phyloP scores from a whole-genome alignment of 2,797 vertebrate species.

The Chelon auratus region DNA sequence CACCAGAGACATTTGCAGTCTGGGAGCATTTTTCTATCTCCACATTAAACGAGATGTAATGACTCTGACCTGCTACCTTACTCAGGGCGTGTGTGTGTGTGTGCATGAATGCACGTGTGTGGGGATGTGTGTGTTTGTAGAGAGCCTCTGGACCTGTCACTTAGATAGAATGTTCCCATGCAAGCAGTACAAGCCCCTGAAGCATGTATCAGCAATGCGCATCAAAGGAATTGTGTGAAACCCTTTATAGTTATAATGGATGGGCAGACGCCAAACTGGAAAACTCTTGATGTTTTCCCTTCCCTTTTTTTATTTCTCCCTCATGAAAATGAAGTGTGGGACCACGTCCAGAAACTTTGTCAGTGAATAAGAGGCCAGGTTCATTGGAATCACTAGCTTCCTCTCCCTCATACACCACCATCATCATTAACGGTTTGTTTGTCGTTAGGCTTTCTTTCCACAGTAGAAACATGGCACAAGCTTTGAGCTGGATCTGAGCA shows the following conservation, averaged over 20 bases:
- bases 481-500: constrained; percentile 57
- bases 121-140: constrained; percentile 45
- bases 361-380: constrained; percentile 58
- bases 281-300: constrained; percentile 68
- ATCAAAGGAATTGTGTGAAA: constrained; percentile 75
- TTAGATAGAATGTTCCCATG: constrained; percentile 75
- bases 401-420: constrained; percentile 52
- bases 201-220: constrained; percentile 71
- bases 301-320: constrained; percentile 71
- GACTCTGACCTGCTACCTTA: constrained; percentile 53
- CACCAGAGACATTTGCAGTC: constrained; percentile 62
- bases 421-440: constrained; percentile 74
- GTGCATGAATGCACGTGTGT: constrained; percentile 15
- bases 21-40: constrained; percentile 58
- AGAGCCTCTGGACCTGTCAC: constrained; percentile 67
- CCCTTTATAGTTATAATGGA: constrained; percentile 75
- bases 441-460: constrained; percentile 69
- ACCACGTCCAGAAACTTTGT: constrained; percentile 65
- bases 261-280: constrained; percentile 72
- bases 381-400: constrained; percentile 66
- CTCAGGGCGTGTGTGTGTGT: constrained; percentile 10
- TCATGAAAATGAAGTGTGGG: constrained; percentile 66
- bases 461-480: constrained; percentile 50
- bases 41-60: constrained; percentile 55
- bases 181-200: constrained; percentile 63